phyloP scores from a whole-genome alignment of 2,797 vertebrate species.

The Lophius americanus region DNA sequence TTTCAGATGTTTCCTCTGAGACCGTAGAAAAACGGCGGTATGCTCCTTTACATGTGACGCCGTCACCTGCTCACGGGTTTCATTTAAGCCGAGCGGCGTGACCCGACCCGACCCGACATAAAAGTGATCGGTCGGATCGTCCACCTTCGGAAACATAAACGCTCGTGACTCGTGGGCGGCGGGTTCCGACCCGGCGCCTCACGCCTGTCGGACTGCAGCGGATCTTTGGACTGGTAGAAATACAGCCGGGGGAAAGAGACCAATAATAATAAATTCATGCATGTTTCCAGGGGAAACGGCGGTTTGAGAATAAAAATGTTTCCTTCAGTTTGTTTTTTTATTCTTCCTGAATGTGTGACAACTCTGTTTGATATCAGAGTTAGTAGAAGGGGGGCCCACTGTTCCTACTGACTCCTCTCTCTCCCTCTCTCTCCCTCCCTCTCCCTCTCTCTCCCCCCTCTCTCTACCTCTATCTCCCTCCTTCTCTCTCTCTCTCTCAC shows the following conservation, averaged over 20 bases:
- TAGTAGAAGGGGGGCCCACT: conserved; percentile 10
- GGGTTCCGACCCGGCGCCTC: too few relatives aligned
- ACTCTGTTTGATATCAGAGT: neutral
- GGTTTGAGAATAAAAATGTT: neutral
- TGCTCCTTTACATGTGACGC: neutral
- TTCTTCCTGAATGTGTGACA: neutral
- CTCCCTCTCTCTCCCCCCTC: too few relatives aligned
- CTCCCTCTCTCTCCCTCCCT: too few relatives aligned
- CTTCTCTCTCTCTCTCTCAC: neutral
- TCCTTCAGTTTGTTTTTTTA: neutral
- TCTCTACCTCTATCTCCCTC: neutral
- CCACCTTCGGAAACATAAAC: neutral
- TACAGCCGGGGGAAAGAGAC: too few relatives aligned
- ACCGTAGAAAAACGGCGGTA: neutral
- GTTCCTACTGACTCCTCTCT: neutral
- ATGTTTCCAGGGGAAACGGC: too few relatives aligned
- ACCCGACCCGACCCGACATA: neutral
- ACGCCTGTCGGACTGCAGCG: too few relatives aligned
- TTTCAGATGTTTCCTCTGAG: too few relatives aligned
- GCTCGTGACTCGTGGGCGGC: neutral
- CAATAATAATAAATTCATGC: neutral
- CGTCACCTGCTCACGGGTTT: neutral
- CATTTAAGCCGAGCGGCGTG: neutral
- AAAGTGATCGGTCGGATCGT: conserved; percentile 6
- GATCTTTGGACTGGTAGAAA: neutral